Evolutionary conservation across 2,888 invertebrate genomes (phyloP).

Genomic region (Caenorhabditis doughertyi): DNA sequence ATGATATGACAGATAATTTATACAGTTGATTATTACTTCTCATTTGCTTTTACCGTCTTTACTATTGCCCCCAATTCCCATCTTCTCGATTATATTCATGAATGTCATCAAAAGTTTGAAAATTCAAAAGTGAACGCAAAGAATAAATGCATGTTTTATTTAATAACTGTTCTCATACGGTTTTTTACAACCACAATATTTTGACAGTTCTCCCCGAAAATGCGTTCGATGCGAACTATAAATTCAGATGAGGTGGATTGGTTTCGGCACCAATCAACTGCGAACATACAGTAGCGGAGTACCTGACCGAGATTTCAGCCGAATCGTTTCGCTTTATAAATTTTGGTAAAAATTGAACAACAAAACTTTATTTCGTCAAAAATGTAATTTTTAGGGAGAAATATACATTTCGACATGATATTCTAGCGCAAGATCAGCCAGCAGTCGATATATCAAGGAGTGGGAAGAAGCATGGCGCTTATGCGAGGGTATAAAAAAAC

Average conservation of each 20-base stretch:
- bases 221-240: neutral
- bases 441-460: neutral
- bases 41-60: conserved; percentile 8
- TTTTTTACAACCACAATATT: conserved; percentile 9
- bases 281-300: neutral
- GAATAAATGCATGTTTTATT: conserved; percentile 44
- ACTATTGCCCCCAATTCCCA: neutral
- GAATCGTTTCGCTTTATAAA: neutral
- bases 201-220: neutral
- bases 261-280: neutral
- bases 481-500: neutral
- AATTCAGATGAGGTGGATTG: conserved; percentile 12
- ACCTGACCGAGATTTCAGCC: neutral
- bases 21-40: conserved; percentile 25
- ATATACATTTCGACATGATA: neutral
- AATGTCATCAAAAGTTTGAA: conserved; percentile 5
- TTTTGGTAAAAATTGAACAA: conserved; percentile 9
- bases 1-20: conserved; percentile 26
- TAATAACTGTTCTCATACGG: neutral
- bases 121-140: conserved; percentile 5
- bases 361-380: neutral
- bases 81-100: neutral
- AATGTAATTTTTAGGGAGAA: conserved; percentile 9
- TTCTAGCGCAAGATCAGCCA: neutral
- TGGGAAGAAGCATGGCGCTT: neutral